Evolutionary conservation across 2,888 invertebrate genomes (phyloP).

Genomic region (Amphipoea oculea): DNA sequence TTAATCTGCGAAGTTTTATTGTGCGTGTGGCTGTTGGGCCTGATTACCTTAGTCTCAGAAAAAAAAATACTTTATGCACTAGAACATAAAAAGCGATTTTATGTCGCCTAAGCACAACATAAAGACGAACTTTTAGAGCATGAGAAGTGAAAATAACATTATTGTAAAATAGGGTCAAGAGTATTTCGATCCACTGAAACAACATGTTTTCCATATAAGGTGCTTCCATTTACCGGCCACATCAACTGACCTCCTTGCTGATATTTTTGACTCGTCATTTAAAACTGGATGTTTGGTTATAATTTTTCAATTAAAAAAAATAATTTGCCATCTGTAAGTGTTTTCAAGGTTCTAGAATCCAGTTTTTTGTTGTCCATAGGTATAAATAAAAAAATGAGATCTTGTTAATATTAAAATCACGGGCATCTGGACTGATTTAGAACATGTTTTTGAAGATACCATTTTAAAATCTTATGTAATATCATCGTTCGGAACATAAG

Average conservation of each 20-base stretch:
- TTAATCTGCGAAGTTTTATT: no score
- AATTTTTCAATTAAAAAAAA: no score
- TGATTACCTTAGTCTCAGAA: no score
- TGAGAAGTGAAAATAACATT: no score
- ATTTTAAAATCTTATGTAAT: conserved; percentile 2
- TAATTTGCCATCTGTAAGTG: not conserved
- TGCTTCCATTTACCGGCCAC: not conserved
- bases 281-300: conserved; percentile 4
- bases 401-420: not conserved
- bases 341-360: conserved; percentile 1
- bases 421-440: not conserved
- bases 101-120: no score
- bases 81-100: no score
- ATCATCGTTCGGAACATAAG: not conserved
- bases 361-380: not conserved
- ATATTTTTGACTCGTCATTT: conserved; percentile 15
- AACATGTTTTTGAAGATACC: conserved; percentile 1
- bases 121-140: no score
- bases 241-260: conserved; percentile 10
- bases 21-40: no score
- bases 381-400: no score
- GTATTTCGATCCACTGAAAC: conserved; percentile 5
- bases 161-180: conserved; percentile 27
- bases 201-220: conserved; percentile 20
- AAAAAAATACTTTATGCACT: no score